A percentile compares a stretch with the other conserved stretches of the same genome.
Evolutionary conservation across 2,888 invertebrate species (phyloP).

Genomic region (Drosophila monieri): DNA sequence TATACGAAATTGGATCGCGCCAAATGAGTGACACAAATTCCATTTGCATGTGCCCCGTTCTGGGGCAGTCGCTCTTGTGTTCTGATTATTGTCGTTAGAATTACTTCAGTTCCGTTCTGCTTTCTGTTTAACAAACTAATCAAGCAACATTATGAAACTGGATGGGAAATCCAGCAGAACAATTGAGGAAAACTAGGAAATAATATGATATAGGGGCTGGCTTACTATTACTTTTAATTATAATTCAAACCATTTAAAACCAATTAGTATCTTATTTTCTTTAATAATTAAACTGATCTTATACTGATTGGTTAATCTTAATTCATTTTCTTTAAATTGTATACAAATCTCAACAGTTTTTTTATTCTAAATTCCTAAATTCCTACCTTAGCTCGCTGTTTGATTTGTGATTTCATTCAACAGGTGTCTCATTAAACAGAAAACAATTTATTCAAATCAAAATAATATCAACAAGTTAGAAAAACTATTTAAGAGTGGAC

Average conservation of each 20-base stretch:
- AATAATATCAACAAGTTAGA: conserved; percentile 25
- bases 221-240: neutral
- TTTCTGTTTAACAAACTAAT: conserved; percentile 45
- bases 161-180: neutral
- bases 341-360: too few species aligned
- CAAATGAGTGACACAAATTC: conserved; percentile 48
- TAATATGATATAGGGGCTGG: neutral
- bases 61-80: conserved; percentile 4
- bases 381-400: conserved; percentile 1
- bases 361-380: too few species aligned
- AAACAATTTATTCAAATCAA: conserved; percentile 13
- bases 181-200: neutral
- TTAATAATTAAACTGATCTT: too few species aligned
- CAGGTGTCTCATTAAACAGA: conserved; percentile 29
- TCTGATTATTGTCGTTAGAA: conserved; percentile 24
- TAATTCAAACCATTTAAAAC: neutral
- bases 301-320: too few species aligned
- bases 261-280: too few species aligned
- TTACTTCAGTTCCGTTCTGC: conserved; percentile 52
- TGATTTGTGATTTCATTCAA: conserved; percentile 20
- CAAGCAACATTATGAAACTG: conserved; percentile 49
- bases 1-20: conserved; percentile 31
- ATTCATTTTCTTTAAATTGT: too few species aligned
- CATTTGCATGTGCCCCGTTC: conserved; percentile 42
- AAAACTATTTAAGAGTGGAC: neutral